Base-by-base conservation (phyloP, 2,888 invertebrate genomes). In the Pandemis corylana region DNA sequence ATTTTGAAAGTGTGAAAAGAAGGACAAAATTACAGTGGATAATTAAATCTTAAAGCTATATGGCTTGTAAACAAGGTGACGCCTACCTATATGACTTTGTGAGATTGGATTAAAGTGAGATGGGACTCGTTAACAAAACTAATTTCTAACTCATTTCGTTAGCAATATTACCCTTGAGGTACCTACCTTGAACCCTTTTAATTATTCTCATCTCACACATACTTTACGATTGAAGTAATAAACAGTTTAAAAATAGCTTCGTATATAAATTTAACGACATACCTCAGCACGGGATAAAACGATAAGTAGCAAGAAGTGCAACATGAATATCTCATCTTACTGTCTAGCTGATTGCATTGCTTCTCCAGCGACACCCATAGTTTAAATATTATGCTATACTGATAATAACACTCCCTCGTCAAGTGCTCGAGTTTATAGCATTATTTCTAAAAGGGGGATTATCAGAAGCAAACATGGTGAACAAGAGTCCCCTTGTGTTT, bases 401-500 rank as follows among this genome's bases (percentile, higher is more conserved):
- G 15, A 59, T 28, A 41, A 74, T 69, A 64, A 69, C 20, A 63
- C 64, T 63, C 59, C 36, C 42, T 65, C 73, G 65, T 73, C 61
- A 70, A 74, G 49, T 68, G 53, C 59, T 62, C 36, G 28, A 46
- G 51, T 41, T 68, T 65, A 76, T 76, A 41, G 59, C 53, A 68
- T 74, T 76, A 75, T 72, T 68, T 69, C 71, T 62, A 46, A 28
- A 36, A 53, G 61, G 36, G 64, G 68, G 56, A 75, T 72, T 75
- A 75, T 75, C 76, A 76, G 72, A 71, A 59, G 72, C 72, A 68
- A 78, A 76, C 71, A 77, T 68, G 70, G 73, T 69, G 65, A 72
- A 79, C 83, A 82, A 85, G 79, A 78, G 80, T 76, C 73, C 76
- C 77, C 80, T 82, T 84, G 78, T 82, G 76, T 20, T 80, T 81